Evolutionary conservation across 2,113 vertebrate genomes (phyloP).

Genomic region (Phoenicopterus ruber): DNA sequence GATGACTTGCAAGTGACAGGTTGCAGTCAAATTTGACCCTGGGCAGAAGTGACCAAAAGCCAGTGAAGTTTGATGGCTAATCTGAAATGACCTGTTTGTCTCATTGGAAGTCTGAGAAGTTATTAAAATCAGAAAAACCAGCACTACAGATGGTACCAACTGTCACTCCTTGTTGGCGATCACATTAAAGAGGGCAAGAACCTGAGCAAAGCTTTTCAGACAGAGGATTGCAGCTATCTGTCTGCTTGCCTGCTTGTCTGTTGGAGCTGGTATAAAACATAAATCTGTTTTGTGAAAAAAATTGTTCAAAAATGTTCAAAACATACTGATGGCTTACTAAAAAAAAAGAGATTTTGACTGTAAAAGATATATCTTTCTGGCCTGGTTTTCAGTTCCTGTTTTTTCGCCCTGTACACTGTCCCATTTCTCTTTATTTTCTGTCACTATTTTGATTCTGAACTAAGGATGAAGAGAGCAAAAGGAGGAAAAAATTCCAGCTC

Average conservation of each 20-base stretch:
- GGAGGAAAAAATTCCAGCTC: neutral
- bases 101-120: slow-evolving; percentile 3
- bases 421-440: no score
- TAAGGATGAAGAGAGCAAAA: neutral
- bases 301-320: neutral
- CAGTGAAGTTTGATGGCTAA: neutral
- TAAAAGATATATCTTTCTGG: neutral
- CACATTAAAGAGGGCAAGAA: slow-evolving; percentile 38
- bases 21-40: neutral
- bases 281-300: neutral
- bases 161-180: slow-evolving; percentile 49
- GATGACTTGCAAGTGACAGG: neutral
- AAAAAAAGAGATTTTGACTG: neutral
- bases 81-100: slow-evolving; percentile 42
- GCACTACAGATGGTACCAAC: slow-evolving; percentile 42
- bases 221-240: neutral
- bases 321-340: neutral
- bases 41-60: slow-evolving; percentile 39
- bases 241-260: neutral
- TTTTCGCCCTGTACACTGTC: neutral
- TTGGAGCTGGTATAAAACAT: neutral
- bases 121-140: neutral
- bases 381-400: neutral
- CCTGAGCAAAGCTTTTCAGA: neutral
- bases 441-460: neutral